phyloP scores from a whole-genome alignment of 2,113 vertebrate genomes.

The Notechis scutatus region DNA sequence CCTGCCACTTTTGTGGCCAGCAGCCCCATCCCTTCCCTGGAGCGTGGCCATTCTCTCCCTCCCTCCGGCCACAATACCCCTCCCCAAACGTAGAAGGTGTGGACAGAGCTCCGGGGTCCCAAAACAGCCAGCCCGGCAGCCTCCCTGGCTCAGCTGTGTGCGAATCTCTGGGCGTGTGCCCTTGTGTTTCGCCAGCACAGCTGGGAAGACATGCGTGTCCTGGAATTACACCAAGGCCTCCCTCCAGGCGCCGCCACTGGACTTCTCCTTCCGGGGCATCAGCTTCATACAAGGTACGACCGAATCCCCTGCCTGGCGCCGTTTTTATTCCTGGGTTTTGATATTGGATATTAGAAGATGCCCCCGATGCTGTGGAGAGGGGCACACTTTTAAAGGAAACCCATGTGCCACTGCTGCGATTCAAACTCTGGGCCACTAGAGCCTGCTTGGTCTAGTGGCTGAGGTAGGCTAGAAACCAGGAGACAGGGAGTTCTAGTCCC shows the following conservation, averaged over 20 bases:
- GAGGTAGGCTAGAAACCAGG: not conserved
- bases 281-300: slow-evolving; percentile 65
- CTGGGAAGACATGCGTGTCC: slow-evolving; percentile 46
- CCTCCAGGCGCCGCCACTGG: slow-evolving; percentile 66
- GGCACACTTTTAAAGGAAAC: not conserved
- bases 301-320: not conserved
- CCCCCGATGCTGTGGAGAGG: not conserved
- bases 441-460: not conserved
- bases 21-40: not conserved
- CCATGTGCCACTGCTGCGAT: not conserved
- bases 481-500: not conserved
- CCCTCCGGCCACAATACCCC: not conserved
- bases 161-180: not conserved
- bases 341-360: not conserved
- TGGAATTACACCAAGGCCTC: slow-evolving; percentile 37
- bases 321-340: not conserved
- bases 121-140: too few species aligned
- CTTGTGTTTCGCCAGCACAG: slow-evolving; percentile 41
- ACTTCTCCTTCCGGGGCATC: slow-evolving; percentile 74
- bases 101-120: not conserved
- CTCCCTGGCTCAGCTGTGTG: rapidly evolving
- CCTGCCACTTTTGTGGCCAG: not conserved
- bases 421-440: not conserved
- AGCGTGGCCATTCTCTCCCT: not conserved
- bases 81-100: not conserved